Conservation (phyloP, 2,888 invertebrate species). For the Cataglyphis cursor region DNA sequence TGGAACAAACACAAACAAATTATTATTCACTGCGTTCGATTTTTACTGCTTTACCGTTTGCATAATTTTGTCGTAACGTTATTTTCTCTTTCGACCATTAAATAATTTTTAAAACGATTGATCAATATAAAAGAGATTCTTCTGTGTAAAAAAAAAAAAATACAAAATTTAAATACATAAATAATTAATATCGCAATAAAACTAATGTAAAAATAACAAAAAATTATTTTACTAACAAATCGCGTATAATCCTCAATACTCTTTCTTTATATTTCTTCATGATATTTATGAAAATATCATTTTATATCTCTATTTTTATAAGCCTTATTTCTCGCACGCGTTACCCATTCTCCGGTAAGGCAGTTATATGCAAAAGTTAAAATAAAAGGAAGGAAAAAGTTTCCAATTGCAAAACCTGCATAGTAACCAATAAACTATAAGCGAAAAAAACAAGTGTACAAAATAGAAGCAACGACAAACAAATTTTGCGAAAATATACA, state of each 20-base stretch:
- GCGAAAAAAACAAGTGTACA: background rate
- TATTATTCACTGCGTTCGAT: background rate
- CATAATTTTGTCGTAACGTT: background rate
- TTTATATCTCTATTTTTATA: background rate
- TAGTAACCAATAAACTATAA: background rate
- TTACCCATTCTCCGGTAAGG: background rate
- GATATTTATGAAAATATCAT: conserved; percentile 4
- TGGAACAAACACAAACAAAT: conserved; percentile 47
- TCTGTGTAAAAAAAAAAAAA: background rate
- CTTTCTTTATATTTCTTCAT: background rate
- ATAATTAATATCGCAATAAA: background rate
- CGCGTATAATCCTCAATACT: background rate
- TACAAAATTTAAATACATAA: background rate
- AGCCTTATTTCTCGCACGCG: background rate
- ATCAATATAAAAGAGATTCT: background rate
- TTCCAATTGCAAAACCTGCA: conserved; percentile 22
- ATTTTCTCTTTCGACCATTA: background rate
- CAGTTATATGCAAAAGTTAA: background rate
- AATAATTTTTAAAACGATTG: background rate
- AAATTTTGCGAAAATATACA: conserved; percentile 20
- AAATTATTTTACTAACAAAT: background rate
- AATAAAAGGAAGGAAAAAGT: background rate
- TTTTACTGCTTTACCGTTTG: background rate
- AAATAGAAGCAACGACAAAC: conserved; percentile 17
- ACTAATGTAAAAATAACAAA: background rate